A percentile compares a stretch with the other conserved stretches of the same genome.
Conservation (phyloP, 2,888 invertebrate genomes). For the Drosophila falleni region DNA sequence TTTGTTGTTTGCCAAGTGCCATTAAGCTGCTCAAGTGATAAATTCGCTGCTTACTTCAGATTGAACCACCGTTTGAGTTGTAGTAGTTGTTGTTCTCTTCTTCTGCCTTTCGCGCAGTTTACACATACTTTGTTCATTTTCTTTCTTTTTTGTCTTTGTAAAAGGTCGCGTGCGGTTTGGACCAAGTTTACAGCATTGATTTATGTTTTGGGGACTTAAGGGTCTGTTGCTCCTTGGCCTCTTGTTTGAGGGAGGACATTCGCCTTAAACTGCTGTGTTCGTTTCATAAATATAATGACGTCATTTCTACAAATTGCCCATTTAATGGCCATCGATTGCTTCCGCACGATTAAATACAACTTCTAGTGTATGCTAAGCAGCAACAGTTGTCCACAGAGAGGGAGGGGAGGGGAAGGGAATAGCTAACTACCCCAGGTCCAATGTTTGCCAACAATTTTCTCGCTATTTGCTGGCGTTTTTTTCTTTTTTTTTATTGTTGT, state of each 20-base stretch:
- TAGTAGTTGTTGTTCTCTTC: neutral
- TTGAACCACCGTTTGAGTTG: slow-evolving; percentile 20
- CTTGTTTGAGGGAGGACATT: slow-evolving; percentile 25
- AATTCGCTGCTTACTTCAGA: slow-evolving; percentile 67
- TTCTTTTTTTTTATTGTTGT: slow-evolving; percentile 14
- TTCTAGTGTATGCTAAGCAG: slow-evolving; percentile 53
- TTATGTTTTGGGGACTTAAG: slow-evolving; percentile 52
- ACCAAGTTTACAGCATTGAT: slow-evolving; percentile 70
- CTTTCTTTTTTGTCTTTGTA: slow-evolving; percentile 10
- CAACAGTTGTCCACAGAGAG: slow-evolving; percentile 58
- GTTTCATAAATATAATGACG: slow-evolving; percentile 60
- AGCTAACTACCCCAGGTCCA: slow-evolving; percentile 6
- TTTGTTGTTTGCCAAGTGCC: slow-evolving; percentile 64
- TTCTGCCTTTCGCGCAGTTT: slow-evolving; percentile 31
- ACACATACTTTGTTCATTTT: slow-evolving; percentile 41
- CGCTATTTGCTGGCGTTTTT: slow-evolving; percentile 1
- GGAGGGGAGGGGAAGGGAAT: neutral
- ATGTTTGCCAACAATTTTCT: slow-evolving; percentile 54
- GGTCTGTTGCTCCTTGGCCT: slow-evolving; percentile 34
- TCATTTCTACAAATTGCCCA: slow-evolving; percentile 78
- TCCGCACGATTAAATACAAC: slow-evolving; percentile 73
- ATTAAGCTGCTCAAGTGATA: slow-evolving; percentile 79
- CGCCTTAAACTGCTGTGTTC: slow-evolving; percentile 29
- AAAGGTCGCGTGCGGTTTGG: slow-evolving; percentile 71
- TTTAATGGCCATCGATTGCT: slow-evolving; percentile 78